Conservation (phyloP, 2,113 vertebrate genomes). For the Hyaena hyaena region DNA sequence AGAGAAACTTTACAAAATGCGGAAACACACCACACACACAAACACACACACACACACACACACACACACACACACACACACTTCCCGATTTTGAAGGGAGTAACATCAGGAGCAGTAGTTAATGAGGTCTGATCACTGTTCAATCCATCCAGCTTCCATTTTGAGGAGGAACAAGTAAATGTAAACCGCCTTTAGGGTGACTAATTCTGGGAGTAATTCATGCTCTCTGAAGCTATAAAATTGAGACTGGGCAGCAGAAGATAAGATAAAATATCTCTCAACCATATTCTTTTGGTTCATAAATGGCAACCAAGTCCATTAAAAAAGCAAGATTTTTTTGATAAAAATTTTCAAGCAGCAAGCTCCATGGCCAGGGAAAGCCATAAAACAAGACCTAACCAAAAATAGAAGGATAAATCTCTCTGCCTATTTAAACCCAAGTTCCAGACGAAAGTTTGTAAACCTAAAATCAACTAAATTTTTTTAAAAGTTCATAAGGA, state of each 20-base stretch:
- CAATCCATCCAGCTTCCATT: background rate
- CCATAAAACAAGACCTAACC: background rate
- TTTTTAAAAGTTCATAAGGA: background rate
- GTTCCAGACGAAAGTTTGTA: background rate
- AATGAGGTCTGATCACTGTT: background rate
- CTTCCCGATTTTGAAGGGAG: background rate
- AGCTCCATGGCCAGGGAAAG: background rate
- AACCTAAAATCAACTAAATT: background rate
- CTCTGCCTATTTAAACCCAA: constrained; percentile 2
- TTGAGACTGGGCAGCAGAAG: background rate
- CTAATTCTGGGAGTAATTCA: background rate
- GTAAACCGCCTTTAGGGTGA: background rate
- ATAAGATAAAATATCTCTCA: background rate
- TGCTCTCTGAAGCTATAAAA: background rate
- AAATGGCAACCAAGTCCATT: background rate
- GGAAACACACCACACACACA: too few relatives aligned
- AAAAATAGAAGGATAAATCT: constrained; percentile 23
- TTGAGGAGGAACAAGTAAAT: background rate
- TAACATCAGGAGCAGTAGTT: background rate
- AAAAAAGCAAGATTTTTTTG: background rate
- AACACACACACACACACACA: too few relatives aligned
- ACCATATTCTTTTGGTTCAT: background rate
- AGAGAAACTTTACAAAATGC: background rate
- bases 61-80: too few relatives aligned
- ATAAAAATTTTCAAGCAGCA: background rate